Conservation (phyloP, 2,113 vertebrate genomes). For the Neoarius graeffei region DNA sequence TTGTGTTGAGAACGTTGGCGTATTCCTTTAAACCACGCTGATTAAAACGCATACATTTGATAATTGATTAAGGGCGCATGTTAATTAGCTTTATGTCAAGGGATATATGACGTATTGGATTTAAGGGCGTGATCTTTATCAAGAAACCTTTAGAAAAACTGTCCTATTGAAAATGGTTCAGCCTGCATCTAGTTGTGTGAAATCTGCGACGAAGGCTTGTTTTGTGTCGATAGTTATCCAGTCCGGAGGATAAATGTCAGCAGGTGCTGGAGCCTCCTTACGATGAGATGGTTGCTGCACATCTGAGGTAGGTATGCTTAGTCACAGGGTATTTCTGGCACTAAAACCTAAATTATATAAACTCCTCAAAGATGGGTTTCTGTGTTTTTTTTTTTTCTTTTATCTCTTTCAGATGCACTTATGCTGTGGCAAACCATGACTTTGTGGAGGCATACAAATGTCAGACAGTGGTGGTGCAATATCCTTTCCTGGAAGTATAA, state of each 20-base stretch:
- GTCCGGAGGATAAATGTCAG: slow-evolving; percentile 97
- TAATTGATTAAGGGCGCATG: background rate
- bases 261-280: slow-evolving; percentile 92
- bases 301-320: slow-evolving; percentile 89
- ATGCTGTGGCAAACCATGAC: slow-evolving; percentile 90
- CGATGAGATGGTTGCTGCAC: slow-evolving; percentile 97
- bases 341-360: background rate
- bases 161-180: background rate
- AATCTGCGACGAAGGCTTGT: background rate
- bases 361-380: background rate
- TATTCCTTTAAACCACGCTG: too few species aligned
- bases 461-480: slow-evolving; percentile 96
- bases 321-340: background rate
- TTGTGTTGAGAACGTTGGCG: too few species aligned
- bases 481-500: slow-evolving; percentile 78
- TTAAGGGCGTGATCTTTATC: background rate
- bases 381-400: background rate
- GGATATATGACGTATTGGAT: background rate
- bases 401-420: slow-evolving; percentile 82
- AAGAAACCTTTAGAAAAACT: background rate
- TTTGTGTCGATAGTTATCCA: slow-evolving; percentile 76
- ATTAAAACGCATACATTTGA: too few species aligned
- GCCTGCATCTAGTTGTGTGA: background rate
- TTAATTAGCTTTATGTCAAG: too few species aligned
- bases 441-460: slow-evolving; percentile 96